phyloP scores from a whole-genome alignment of 2,113 vertebrate species.

The Psephotus haematonotus region DNA sequence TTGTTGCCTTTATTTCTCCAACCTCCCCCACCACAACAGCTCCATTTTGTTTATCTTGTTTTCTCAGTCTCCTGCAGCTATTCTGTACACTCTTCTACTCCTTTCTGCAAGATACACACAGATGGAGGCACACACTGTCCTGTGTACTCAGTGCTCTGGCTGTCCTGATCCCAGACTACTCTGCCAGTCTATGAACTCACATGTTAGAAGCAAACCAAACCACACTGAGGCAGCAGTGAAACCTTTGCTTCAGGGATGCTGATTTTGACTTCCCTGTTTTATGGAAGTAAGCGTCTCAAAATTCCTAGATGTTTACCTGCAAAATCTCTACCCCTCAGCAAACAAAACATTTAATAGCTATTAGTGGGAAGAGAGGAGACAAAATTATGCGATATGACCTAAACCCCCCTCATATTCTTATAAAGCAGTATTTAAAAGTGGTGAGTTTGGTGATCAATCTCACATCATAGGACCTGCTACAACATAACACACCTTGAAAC shows the following conservation, averaged over 20 bases:
- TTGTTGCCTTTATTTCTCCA: neutral
- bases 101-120: neutral
- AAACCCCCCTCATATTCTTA: neutral
- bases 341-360: neutral
- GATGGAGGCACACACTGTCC: fast-evolving
- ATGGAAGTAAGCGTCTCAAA: neutral
- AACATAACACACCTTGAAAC: neutral
- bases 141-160: fast-evolving
- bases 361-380: neutral
- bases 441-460: neutral
- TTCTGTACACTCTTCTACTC: neutral
- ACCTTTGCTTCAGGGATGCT: fast-evolving
- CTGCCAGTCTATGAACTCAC: neutral
- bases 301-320: neutral
- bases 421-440: neutral
- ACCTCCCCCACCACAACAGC: neutral
- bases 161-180: neutral
- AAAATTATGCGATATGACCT: neutral
- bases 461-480: neutral
- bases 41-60: neutral
- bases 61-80: neutral
- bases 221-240: neutral
- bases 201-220: neutral
- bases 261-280: neutral
- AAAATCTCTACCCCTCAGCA: neutral